phyloP scores from a whole-genome alignment of 2,797 vertebrate genomes.

The Lutjanus argentimaculatus region DNA sequence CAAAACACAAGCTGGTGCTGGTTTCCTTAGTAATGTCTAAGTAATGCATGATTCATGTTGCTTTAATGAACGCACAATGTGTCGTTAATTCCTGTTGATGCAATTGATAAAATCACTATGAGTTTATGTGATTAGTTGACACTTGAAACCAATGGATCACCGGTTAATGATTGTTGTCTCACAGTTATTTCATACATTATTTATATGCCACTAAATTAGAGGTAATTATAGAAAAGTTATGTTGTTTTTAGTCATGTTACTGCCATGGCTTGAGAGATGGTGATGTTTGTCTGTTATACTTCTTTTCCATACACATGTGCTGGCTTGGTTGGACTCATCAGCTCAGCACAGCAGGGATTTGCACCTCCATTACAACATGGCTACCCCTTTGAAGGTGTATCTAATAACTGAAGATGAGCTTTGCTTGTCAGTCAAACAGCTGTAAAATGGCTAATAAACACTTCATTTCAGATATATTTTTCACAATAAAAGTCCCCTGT shows the following conservation, averaged over 20 bases:
- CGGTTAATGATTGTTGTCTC: neutral
- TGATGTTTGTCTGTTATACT: neutral
- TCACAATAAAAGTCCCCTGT: too few species aligned
- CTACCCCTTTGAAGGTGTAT: too few species aligned
- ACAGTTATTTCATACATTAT: neutral
- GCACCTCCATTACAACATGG: too few species aligned
- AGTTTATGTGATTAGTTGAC: conserved; percentile 6
- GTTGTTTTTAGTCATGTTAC: neutral
- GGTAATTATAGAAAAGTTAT: neutral
- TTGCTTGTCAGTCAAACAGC: too few species aligned
- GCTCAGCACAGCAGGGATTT: too few species aligned
- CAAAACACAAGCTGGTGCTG: neutral
- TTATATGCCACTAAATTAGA: neutral
- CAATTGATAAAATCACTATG: neutral
- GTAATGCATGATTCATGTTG: conserved; percentile 1
- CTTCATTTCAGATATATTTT: too few species aligned
- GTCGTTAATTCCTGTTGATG: conserved; percentile 8
- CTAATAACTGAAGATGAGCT: too few species aligned
- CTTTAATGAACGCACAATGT: neutral
- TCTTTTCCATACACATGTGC: too few species aligned
- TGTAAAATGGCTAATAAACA: too few species aligned
- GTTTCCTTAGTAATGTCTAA: conserved; percentile 2
- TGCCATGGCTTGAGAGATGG: neutral
- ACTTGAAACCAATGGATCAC: conserved; percentile 1
- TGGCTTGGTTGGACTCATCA: too few species aligned